Percentiles rank a stretch among this genome's conserved stretches.
Conservation (phyloP, 2,888 invertebrate species). For the Dicycla oo region DNA sequence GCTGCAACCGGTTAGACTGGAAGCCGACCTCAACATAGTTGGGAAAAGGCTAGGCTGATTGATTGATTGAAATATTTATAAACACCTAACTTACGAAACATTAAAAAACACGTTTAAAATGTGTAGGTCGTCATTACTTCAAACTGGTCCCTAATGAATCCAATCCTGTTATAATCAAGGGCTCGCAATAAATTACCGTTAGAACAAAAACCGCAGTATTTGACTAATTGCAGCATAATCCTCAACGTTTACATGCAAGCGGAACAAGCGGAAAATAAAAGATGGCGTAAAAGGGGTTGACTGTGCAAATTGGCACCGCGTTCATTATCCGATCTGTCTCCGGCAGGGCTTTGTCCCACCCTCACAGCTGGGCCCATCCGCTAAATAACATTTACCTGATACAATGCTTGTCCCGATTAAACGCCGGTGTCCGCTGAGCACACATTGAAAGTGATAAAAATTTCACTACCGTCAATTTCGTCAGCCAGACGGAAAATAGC, state of each 20-base stretch:
- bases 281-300: conserved; percentile 56
- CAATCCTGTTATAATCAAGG: conserved; percentile 13
- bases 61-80: no score
- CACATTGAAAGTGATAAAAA: conserved; percentile 37
- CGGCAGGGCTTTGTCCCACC: conserved; percentile 38
- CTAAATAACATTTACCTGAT: conserved; percentile 65
- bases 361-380: conserved; percentile 55
- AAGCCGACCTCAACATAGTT: no score
- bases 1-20: no score
- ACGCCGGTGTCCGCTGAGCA: conserved; percentile 30
- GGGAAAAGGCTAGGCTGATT: no score
- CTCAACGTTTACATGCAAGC: conserved; percentile 57
- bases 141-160: conserved; percentile 7
- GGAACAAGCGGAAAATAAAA: conserved; percentile 52
- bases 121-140: no score
- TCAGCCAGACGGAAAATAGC: conserved; percentile 24
- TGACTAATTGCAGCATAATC: conserved; percentile 65
- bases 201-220: conserved; percentile 47
- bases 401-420: conserved; percentile 41
- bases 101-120: neutral
- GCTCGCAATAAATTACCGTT: conserved; percentile 27
- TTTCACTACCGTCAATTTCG: conserved; percentile 27
- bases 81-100: neutral
- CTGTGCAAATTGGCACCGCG: conserved; percentile 69
- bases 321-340: conserved; percentile 71